Conservation (phyloP, 2,113 vertebrate species). For the Furnarius figulus region DNA sequence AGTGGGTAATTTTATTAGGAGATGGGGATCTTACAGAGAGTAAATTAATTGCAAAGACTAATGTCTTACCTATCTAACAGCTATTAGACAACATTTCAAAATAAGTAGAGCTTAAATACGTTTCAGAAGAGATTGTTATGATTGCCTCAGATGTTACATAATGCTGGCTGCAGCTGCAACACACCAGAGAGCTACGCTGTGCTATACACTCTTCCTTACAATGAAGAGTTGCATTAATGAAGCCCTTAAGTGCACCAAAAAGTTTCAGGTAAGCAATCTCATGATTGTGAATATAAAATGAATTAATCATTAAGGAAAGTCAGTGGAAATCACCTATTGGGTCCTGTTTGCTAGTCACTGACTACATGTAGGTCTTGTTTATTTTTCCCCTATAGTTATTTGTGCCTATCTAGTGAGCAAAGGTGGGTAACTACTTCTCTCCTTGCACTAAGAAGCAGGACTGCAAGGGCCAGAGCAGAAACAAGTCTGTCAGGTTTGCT, state of each 20-base stretch:
- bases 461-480: not conserved
- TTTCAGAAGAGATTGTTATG: not conserved
- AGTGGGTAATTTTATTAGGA: not conserved
- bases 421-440: not conserved
- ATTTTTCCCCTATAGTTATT: rapidly evolving
- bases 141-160: not conserved
- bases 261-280: not conserved
- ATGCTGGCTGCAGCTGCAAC: not conserved
- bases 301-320: not conserved
- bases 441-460: not conserved
- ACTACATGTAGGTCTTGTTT: not conserved
- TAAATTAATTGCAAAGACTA: not conserved
- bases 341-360: not conserved
- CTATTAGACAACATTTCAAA: slow-evolving; percentile 15
- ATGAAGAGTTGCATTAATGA: not conserved
- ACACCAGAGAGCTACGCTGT: rapidly evolving
- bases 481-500: not conserved
- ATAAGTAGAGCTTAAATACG: not conserved
- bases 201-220: not conserved
- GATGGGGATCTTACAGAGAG: not conserved
- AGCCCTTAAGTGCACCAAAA: not conserved
- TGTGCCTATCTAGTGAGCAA: not conserved
- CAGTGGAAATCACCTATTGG: not conserved
- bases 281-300: not conserved
- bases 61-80: not conserved